phyloP scores from a whole-genome alignment of 2,113 vertebrate genomes.

The Corythoichthys haematopterus region DNA sequence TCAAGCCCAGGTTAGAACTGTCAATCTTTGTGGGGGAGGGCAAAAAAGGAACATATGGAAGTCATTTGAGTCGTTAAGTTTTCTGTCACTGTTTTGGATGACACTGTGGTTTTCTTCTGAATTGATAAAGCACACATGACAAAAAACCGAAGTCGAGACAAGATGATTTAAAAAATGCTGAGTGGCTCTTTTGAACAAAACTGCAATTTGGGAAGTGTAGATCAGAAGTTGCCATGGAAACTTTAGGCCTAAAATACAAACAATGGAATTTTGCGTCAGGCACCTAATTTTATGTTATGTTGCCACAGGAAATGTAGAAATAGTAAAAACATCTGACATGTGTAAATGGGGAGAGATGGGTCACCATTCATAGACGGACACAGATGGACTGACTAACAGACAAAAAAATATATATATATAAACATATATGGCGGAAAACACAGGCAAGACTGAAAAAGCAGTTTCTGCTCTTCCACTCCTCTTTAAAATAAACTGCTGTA shows the following conservation, averaged over 20 bases:
- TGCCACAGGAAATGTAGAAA: constrained; percentile 12
- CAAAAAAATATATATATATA: neutral
- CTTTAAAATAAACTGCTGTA: too few relatives aligned
- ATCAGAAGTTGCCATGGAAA: constrained; percentile 35
- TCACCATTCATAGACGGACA: neutral
- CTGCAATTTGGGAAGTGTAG: constrained; percentile 59
- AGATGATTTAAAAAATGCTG: constrained; percentile 16
- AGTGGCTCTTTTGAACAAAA: constrained; percentile 23
- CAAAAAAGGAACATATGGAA: constrained; percentile 1
- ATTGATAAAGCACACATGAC: neutral
- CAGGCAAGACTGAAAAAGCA: too few relatives aligned
- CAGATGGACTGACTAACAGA: neutral
- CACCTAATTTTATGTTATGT: constrained; percentile 4
- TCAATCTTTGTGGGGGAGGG: neutral
- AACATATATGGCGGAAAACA: too few relatives aligned
- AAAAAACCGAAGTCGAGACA: neutral
- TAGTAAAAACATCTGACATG: neutral
- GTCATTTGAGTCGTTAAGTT: neutral
- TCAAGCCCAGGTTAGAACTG: constrained; percentile 4
- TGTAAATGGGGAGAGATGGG: neutral
- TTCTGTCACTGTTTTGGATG: constrained; percentile 6
- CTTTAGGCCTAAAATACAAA: constrained; percentile 29
- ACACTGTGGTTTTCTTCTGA: neutral
- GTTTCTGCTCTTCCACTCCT: too few relatives aligned
- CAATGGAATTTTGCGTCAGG: constrained; percentile 16